Evolutionary conservation across 2,888 invertebrate genomes (phyloP), one percentile per base, ranked within the genome.

Genomic region (Diplolepis rosae): DNA sequence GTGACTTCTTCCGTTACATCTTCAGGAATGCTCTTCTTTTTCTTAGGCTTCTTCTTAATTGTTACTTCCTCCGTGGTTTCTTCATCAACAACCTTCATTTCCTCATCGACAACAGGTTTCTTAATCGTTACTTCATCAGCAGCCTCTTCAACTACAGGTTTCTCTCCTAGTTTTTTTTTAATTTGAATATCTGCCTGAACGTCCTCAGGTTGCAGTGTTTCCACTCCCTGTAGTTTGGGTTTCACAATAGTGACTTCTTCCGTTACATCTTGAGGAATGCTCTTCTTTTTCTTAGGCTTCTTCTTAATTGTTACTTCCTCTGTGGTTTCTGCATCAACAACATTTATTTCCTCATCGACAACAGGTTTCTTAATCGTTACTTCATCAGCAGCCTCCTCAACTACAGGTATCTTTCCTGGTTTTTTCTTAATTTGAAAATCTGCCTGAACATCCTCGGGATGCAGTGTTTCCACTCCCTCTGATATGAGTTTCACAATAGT

Each of bases 151-250:
- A 71, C 66, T 4, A 78, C 79, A 2, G 80, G 54, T 35, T 69
- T 65, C 91, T 7, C 66, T 4, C 77, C 79, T 3, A 79, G 54
- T 35, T 69, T 65, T 91, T 7, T 91, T 89, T 69, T 92, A 89
- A 50, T 92, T 90, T 85, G 94, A 73, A 91, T 91, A 82, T 94
- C 82, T 24, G 24, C 69, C 81, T 42, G 5, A 80, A 71, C 52
- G 91, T 91, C 65, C 93, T 90, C 4, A 93, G 92, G 79, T 93
- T 89, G 86, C 94, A 94, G 85, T 94, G 95, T 91, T 0, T 94
- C 95, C 35, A 84, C 72, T 75, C 86, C 78, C 50, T 80, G 80
- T 15, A 66, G 32, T 45, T 69, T 70, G 15, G 68, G 32, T 7
- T 65, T 32, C 0, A 61, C 50, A 15, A 84, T 28, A 0, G 93